Evolutionary conservation across 92 coral and sea anemone genomes (phyloP), one percentile per base, ranked within the genome.

Genomic region (Siderastrea radians): DNA sequence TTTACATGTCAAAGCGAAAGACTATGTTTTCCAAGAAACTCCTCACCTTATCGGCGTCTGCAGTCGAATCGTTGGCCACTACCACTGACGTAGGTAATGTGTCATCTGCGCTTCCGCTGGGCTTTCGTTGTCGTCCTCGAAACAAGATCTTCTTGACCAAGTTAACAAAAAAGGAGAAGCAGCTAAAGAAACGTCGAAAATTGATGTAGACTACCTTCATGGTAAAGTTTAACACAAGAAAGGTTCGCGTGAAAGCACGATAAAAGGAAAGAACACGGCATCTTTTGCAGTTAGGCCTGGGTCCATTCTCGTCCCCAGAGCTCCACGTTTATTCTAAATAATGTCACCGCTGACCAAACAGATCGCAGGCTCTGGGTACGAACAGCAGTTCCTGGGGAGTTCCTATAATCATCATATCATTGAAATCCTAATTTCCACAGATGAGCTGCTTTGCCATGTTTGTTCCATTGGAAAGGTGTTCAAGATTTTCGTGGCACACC

Each of bases 61-160:
- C 87, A 0, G 88, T 7, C 5, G 66, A 2, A 61, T 61, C 43
- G 7, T 19, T 72, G 0, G 78, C 54, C 6, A 74, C 78, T 49
- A 4, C 49, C 49, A 90, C 65, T 16, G 81, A 78, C 66, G 92
- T 84, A 15, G 87, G 88, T 19, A 90, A 80, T 5, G 58, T 73
- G 14, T 75, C 77, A 55, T 74, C 46, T 51, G 74, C 87, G 15
- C 81, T 60, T 26, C 66, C 86, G 79, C 96, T 94, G 51, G 78
- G 61, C 59, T 91, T 94, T 17, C 94, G 83, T 9, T 82, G 90
- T 72, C 93, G 88, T 4, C 94, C 93, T 71, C 94, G 79, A 61
- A 93, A 91, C 26, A 94, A 94, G 55, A 94, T 75, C 71, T 45
- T 89, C 86, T 94, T 94, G n/a, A 94, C 82, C 44, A 94, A 83